Base-by-base conservation (phyloP, 2,888 invertebrate species). In the Cosmia trapezina region DNA sequence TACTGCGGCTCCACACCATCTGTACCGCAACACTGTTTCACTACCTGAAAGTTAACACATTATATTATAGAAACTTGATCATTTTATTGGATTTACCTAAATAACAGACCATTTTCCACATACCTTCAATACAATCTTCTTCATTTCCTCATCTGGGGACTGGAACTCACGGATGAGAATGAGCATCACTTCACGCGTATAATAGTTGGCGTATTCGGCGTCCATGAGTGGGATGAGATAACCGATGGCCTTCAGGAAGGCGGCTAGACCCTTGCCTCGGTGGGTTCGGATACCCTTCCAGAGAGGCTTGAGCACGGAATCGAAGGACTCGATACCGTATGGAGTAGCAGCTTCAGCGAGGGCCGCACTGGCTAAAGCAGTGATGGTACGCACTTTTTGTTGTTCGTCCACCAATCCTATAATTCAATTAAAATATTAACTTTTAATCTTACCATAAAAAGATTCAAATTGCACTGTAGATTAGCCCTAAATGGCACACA, bases 91-190 rank as follows among this genome's bases (percentile, higher is more conserved):
- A 37, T n/a, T 33, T 19, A 0, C 12, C 7, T 33, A 57, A 41
- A n/a, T 22, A 33, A 12, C 41, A 28, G 14, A 8, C 5, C 33
- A 45, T n/a, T 45, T 64, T 43, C 17, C 9, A 74, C 81, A 67
- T 81, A 98, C 98, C 97, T 99, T 99, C 82, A 99, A 96, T 0
- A 99, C 99, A 96, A 99, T 99, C 93, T 99, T 99, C 94, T 99
- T 99, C 99, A 99, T 99, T 97, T 99, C 99, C 94, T 99, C 99
- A 93, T 99, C 99, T 0, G 99, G 99, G 73, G 99, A 99, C 95
- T 99, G 99, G 94, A 99, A 99, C 96, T 99, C 99, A 94, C 99
- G 97, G 88, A 99, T 99, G 43, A 99, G 97, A 93, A 99, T 99
- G 49, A 96, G 90, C 99, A 99, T 99, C 92, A 99, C 99, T 98